phyloP scores from a whole-genome alignment of 1,140 invertebrate species.

The Belonocnema kinseyi region DNA sequence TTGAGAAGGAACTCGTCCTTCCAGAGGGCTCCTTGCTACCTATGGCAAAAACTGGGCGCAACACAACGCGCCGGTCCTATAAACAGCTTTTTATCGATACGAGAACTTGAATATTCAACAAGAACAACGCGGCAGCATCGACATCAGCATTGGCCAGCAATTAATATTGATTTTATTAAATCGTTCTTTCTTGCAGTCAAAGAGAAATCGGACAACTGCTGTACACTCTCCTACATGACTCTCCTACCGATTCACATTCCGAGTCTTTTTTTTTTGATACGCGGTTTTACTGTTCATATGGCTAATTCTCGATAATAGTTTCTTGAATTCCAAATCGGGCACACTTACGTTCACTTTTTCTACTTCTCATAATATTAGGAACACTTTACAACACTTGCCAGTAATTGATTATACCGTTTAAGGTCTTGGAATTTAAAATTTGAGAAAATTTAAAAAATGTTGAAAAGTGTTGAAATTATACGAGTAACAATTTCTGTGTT shows the following conservation, averaged over 20 bases:
- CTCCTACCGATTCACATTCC: conserved; percentile 47
- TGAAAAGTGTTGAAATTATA: too few species aligned
- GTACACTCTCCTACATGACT: conserved; percentile 44
- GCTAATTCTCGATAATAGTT: conserved; percentile 1
- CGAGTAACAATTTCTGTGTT: too few species aligned
- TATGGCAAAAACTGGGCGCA: conserved; percentile 60
- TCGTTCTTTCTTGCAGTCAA: conserved; percentile 53
- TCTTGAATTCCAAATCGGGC: not conserved
- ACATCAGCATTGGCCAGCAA: conserved; percentile 57
- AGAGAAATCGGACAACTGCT: conserved; percentile 46
- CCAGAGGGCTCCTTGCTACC: conserved; percentile 34
- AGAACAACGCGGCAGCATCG: conserved; percentile 46
- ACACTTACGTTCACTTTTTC: not conserved
- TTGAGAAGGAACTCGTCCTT: conserved; percentile 36
- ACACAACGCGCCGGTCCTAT: conserved; percentile 59
- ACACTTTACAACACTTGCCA: not conserved
- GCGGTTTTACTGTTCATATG: not conserved
- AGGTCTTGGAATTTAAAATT: too few species aligned
- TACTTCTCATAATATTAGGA: not conserved
- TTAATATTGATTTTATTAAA: conserved; percentile 74
- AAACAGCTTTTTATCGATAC: conserved; percentile 69
- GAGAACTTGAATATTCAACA: conserved; percentile 71
- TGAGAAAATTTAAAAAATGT: too few species aligned
- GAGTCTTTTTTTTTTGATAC: conserved; percentile 43
- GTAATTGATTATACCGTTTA: too few species aligned